Evolutionary conservation across 2,113 vertebrate species (phyloP), one percentile per base, ranked within the genome.

Genomic region (Caloenas nicobarica): DNA sequence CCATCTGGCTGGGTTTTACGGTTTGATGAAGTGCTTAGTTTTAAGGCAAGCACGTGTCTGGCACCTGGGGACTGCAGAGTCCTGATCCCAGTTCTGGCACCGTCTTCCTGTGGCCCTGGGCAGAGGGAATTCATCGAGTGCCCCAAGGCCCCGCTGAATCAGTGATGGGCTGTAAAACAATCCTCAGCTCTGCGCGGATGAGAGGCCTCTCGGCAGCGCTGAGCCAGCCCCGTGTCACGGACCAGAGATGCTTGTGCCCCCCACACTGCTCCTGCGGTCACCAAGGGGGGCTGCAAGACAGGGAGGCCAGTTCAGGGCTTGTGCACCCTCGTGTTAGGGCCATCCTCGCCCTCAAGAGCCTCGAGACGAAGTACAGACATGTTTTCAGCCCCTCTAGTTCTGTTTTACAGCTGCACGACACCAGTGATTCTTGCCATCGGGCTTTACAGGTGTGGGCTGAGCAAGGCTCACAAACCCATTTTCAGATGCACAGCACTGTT

Each of bases 11-110:
- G 91, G 93, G 87, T 95, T 97, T 97, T 97, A 95, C 13, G 70
- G 95, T 95, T 96, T 97, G 95, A 97, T 97, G 95, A 97, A 95
- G 95, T 97, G 96, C 94, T 95, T 91, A 91, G 89, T 88, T 96
- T 96, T 91, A 97, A 96, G 90, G 89, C 88, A 96, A 96, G 94
- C 94, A 96, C 79, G 64, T 96, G 96, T 96, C 96, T 94, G 93
- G 91, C 93, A 95, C 95, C 96, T 94, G 93, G 96, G 94, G 95
- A 96, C 88, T 15, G 16, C 3, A 1, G 51, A 96, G 79, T 51
- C 91, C 88, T 96, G 96, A 96, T 96, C 94, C 94, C 80, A 88
- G 46, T 96, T 96, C 85, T 96, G 93, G 95, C 95, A 95, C 24
- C 0, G 68, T 38, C 69, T 13, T 70, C 69, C 79, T 81, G 82